These are phyloP conservation scores for Erebia ligea DNA, from an alignment of 2,888 invertebrate species.

Conservation along the genomic window DNA sequence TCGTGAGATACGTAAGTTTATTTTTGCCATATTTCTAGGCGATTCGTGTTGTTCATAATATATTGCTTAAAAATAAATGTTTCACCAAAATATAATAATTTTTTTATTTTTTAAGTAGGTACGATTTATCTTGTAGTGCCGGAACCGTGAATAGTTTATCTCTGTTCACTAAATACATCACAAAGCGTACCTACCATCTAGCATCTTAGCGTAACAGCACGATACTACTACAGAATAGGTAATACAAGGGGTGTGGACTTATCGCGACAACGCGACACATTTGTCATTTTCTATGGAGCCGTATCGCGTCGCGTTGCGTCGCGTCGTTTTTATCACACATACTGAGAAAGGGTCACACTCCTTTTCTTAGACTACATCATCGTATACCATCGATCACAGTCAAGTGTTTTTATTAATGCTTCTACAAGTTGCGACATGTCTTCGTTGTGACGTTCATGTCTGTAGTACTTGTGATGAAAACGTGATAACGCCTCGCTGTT, in stretches of 20 bases:
- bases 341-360: too few relatives aligned
- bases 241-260: not conserved
- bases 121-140: not conserved
- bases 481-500: not conserved
- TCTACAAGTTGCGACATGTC: too few relatives aligned
- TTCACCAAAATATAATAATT: not conserved
- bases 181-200: not conserved
- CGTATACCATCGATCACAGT: too few relatives aligned
- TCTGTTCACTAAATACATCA: not conserved
- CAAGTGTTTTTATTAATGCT: too few relatives aligned
- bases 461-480: not conserved
- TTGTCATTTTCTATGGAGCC: too few relatives aligned
- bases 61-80: constrained; percentile 29
- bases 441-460: too few relatives aligned
- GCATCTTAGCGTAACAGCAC: not conserved
- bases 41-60: constrained; percentile 55
- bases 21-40: constrained; percentile 71
- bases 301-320: too few relatives aligned
- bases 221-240: too few relatives aligned
- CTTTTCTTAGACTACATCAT: too few relatives aligned
- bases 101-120: not conserved
- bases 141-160: not conserved
- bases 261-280: too few relatives aligned
- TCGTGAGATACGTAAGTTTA: constrained; percentile 77
- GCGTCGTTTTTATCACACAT: too few relatives aligned